phyloP scores from a whole-genome alignment of 2,113 vertebrate species.

The Meriones unguiculatus region DNA sequence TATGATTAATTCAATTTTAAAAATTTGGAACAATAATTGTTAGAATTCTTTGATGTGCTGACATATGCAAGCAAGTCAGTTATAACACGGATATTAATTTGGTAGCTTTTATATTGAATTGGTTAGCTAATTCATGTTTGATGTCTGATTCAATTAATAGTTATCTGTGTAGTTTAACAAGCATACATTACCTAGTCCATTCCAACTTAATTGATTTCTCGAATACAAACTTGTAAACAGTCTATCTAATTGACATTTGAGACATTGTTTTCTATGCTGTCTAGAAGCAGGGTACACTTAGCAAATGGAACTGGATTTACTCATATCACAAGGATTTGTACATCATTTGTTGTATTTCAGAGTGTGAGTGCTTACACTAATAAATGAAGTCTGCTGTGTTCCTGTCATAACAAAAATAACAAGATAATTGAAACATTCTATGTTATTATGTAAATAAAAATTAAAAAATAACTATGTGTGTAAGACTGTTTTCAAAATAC shows the following conservation, averaged over 20 bases:
- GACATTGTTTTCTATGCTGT: not conserved
- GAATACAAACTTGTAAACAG: slow-evolving; percentile 29
- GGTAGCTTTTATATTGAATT: slow-evolving; percentile 11
- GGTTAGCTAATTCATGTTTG: not conserved
- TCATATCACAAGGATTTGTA: not conserved
- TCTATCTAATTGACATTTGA: slow-evolving; percentile 30
- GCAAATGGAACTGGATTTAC: not conserved
- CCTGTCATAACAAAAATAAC: not conserved
- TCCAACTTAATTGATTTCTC: slow-evolving; percentile 41
- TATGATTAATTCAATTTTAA: not conserved
- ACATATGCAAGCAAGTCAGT: not conserved
- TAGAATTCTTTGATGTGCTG: not conserved
- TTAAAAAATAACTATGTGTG: not conserved
- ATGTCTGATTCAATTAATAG: slow-evolving; percentile 36
- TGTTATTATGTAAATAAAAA: not conserved
- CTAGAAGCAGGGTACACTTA: not conserved
- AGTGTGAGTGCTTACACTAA: not conserved
- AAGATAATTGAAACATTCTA: not conserved
- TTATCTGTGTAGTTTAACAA: not conserved
- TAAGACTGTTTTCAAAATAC: not conserved
- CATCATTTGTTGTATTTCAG: not conserved
- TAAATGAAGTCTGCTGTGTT: not conserved
- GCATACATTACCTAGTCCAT: not conserved
- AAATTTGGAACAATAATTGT: not conserved
- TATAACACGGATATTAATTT: not conserved